Evolutionary conservation across 2,888 invertebrate genomes (phyloP), one percentile per base, ranked within the genome.

Genomic region (Ichneumon xanthorius): DNA sequence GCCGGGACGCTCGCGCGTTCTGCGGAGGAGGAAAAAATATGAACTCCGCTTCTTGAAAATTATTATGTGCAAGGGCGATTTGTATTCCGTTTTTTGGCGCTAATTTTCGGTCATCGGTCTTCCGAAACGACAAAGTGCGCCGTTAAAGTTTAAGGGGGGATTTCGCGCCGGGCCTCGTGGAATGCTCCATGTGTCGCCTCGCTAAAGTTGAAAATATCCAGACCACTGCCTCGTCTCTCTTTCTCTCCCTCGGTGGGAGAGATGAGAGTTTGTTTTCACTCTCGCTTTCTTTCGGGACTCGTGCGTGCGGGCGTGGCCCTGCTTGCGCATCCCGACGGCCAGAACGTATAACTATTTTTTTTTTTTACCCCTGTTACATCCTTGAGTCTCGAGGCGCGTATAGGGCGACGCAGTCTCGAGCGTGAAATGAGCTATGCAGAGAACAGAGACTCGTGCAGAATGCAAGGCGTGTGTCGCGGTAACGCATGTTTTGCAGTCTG

Each of bases 181-280:
- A 78, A 84, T 84, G 73, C 53, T 11, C 50, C 68, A 70, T 61
- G 73, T 63, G 81, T 76, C 63, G 70, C 76, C 82, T 80, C 33
- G 85, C 85, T 48, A 77, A 80, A 80, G 85, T 83, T 86, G 85
- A 86, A 86, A 86, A 86, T 86, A 86, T 86, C 85, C 85, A 86
- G 85, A 86, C 77, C 80, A 80, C 82, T 71, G 71, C 50, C 5
- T 33, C 11, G 37, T 40, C 14, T 50, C 53, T 50, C 70, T 26
- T 14, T 4, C 30, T 53, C 9, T 16, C 9, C 7, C 6, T n/a
- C 30, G n/a, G 19, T 4, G 53, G 1, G 19, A 22, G 19, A 19
- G 53, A 55, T 0, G n/a, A 55, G 53, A 19, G 53, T 5, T 33
- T 5, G 26, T 67, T 30, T 5, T 61, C 65, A 67, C 75, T 78